Percentiles rank a stretch among this genome's conserved stretches.
phyloP scores from a whole-genome alignment of 2,888 invertebrate species.

The Beris morrisii region DNA sequence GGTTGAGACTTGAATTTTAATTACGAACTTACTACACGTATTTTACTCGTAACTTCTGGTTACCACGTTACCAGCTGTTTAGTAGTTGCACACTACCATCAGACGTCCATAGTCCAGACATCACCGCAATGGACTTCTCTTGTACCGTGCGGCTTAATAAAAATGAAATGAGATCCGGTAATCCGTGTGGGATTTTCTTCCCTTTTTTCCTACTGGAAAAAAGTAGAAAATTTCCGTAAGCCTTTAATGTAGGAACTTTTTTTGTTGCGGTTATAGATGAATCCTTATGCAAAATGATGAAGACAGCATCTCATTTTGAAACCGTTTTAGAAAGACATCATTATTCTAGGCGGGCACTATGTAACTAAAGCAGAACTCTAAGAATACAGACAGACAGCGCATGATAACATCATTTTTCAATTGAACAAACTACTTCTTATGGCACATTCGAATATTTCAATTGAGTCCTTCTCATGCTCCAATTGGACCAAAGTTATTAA shows the following conservation, averaged over 20 bases:
- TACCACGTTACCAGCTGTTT: slow-evolving; percentile 32
- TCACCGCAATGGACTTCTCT: background rate
- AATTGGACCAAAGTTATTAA: slow-evolving; percentile 27
- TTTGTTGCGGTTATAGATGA: too few relatives aligned
- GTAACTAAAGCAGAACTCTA: too few relatives aligned
- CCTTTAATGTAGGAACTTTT: too few relatives aligned
- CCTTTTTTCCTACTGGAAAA: too few relatives aligned
- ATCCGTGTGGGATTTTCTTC: slow-evolving; percentile 10
- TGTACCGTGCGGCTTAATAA: background rate
- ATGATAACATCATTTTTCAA: slow-evolving; percentile 15
- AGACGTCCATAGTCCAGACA: background rate
- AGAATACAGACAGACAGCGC: too few relatives aligned
- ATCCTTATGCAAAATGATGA: too few relatives aligned
- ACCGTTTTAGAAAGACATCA: too few relatives aligned
- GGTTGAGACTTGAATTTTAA: slow-evolving; percentile 35
- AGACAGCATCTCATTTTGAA: too few relatives aligned
- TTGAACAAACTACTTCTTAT: background rate
- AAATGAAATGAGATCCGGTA: slow-evolving; percentile 14
- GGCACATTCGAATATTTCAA: slow-evolving; percentile 15
- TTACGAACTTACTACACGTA: slow-evolving; percentile 26
- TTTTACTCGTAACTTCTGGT: slow-evolving; percentile 22
- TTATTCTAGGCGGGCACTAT: too few relatives aligned
- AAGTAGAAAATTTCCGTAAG: too few relatives aligned
- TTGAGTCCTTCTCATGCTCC: slow-evolving; percentile 14
- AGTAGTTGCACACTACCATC: slow-evolving; percentile 25